A percentile compares a stretch with the other conserved stretches of the same genome.
Conservation (phyloP, 2,888 invertebrate species). For the Tanytarsus gracilentus region DNA sequence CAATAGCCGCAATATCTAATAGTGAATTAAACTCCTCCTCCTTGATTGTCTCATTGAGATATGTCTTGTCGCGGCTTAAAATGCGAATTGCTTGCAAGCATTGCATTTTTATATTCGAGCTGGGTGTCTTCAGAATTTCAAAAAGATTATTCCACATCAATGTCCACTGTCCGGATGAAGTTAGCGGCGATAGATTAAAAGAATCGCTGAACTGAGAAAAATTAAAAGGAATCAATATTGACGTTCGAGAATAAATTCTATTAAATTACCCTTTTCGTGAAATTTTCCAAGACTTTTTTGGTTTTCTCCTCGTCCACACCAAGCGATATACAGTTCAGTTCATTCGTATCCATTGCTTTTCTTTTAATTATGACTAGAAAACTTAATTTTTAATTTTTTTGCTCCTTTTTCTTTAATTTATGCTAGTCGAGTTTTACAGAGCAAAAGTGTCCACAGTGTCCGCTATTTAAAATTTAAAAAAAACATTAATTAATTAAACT, state of each 20-base stretch:
- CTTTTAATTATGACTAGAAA: conserved; percentile 11
- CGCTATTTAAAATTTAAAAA: too few relatives aligned
- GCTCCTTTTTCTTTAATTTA: background rate
- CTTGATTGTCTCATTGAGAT: conserved; percentile 58
- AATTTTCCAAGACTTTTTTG: conserved; percentile 35
- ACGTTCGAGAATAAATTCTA: background rate
- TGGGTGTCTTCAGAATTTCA: conserved; percentile 37
- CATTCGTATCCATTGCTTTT: conserved; percentile 6
- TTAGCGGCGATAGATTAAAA: conserved; percentile 7
- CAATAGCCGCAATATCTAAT: conserved; percentile 57
- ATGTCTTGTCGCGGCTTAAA: conserved; percentile 67
- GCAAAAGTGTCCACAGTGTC: too few relatives aligned
- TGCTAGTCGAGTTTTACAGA: too few relatives aligned
- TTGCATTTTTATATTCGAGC: conserved; percentile 34
- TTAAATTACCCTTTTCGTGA: conserved; percentile 37
- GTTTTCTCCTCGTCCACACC: conserved; percentile 36
- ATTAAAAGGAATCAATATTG: background rate
- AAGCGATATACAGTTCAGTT: conserved; percentile 33
- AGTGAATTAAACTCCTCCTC: conserved; percentile 59
- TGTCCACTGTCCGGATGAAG: conserved; percentile 39
- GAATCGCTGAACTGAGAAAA: conserved; percentile 6
- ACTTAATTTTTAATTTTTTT: background rate
- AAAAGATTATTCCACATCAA: conserved; percentile 40
- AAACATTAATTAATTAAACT: too few relatives aligned
- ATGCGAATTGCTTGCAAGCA: conserved; percentile 41